These are phyloP conservation scores for Drosophila putrida DNA, from an alignment of 2,888 invertebrate species.

Conservation along the genomic window DNA sequence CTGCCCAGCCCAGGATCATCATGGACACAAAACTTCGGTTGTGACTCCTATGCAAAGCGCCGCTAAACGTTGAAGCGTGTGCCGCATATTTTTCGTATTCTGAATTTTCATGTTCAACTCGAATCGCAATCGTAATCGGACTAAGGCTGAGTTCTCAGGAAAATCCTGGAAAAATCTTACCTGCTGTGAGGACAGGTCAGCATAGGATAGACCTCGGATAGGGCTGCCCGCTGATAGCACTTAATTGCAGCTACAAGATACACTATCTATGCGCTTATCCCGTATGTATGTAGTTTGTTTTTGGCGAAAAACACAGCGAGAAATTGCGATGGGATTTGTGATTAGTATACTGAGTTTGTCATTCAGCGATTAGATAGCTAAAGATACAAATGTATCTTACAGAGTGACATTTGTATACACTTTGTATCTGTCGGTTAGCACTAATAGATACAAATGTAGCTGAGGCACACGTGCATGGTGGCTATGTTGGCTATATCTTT, in stretches of 20 bases:
- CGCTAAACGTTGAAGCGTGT: conserved; percentile 68
- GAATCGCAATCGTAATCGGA: conserved; percentile 34
- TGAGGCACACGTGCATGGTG: background rate
- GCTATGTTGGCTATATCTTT: no score
- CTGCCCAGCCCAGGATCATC: conserved; percentile 38
- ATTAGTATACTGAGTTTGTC: conserved; percentile 31
- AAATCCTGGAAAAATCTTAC: conserved; percentile 25
- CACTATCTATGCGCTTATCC: conserved; percentile 10
- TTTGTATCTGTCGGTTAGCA: background rate
- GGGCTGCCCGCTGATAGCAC: conserved; percentile 47
- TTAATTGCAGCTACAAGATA: conserved; percentile 51
- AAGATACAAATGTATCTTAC: conserved; percentile 18
- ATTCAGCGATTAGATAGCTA: conserved; percentile 49
- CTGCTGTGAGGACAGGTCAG: conserved; percentile 49
- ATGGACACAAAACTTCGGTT: background rate
- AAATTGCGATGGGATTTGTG: conserved; percentile 34
- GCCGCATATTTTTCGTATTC: conserved; percentile 14
- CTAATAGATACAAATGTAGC: background rate
- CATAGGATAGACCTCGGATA: background rate
- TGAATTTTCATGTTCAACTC: background rate
- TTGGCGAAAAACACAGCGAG: conserved; percentile 52
- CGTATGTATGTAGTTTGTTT: conserved; percentile 24
- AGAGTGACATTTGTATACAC: background rate
- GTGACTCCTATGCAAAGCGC: conserved; percentile 65
- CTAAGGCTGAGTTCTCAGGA: conserved; percentile 40